Percentiles rank a stretch among this genome's conserved stretches.
These are phyloP conservation scores for Hippotragus niger DNA, from an alignment of 2,113 vertebrate genomes.

Conservation along the genomic window DNA sequence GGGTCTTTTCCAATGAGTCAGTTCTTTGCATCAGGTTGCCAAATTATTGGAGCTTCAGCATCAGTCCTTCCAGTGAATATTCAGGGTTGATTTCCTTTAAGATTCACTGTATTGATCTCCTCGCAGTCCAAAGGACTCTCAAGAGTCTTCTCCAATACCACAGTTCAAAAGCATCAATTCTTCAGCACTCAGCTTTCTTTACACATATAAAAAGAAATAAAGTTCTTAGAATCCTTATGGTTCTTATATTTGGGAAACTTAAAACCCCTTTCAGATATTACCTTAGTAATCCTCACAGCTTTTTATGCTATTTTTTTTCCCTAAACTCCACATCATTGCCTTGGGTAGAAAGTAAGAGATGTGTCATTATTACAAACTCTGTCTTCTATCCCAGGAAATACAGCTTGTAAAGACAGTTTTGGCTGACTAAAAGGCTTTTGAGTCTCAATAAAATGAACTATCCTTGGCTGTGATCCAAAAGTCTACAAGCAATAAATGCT, in stretches of 20 bases:
- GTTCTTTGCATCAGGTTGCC: not conserved
- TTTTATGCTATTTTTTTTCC: not conserved
- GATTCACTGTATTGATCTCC: not conserved
- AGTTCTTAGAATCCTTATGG: not conserved
- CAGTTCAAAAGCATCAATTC: not conserved
- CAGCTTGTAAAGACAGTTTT: not conserved
- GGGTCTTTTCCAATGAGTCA: not conserved
- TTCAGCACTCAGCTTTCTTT: not conserved
- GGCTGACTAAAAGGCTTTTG: not conserved
- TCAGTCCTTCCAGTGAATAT: not conserved
- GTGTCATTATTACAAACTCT: not conserved
- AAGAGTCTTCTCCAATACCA: not conserved
- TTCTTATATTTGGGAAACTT: conserved; percentile 29
- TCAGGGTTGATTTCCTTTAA: not conserved
- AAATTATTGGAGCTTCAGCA: not conserved
- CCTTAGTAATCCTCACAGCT: conserved; percentile 1
- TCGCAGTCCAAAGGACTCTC: not conserved
- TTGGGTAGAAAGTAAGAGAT: not conserved
- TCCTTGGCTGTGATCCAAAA: not conserved
- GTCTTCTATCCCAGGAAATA: not conserved
- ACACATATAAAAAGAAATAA: not conserved
- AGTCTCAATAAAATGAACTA: not conserved
- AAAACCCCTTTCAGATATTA: conserved; percentile 28
- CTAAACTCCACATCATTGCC: not conserved
- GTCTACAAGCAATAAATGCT: too few species aligned